Base-by-base conservation (phyloP, 1,140 invertebrate species). In the Platyscapa corneri region DNA sequence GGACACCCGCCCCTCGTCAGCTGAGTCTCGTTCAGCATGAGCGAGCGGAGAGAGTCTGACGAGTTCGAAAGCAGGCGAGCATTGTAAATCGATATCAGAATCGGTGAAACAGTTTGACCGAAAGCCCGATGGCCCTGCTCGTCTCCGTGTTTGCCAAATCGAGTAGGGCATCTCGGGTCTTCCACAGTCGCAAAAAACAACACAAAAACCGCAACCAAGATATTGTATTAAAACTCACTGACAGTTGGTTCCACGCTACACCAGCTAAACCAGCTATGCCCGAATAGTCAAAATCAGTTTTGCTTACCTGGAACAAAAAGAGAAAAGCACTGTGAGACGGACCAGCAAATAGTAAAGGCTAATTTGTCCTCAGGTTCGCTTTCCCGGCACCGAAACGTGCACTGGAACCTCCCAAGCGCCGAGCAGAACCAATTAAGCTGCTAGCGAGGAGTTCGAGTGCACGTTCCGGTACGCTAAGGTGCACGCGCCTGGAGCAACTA, bases 271-370 rank as follows among this genome's bases (percentile, higher is more conserved):
- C 6, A 7, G 42, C 6, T 46, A 7, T 56, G 2, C 16, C n/a
- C 1, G 23, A 34, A 32, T 0, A 8, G 3, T 7, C 39, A 27
- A 30, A 30, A 23, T 76, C 34, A 49, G 12, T 65, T 77, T 83
- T 32, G 60, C 75, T 84, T 84, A 84, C 82, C 82, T 84, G 82
- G 1, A 84, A 84, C 82, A 84, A 23, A 83, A 30, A 60, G 23
- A 56, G 8, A 83, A 76, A 76, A 39, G 3, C 1, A 5, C 37
- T 14, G 27, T 27, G 23, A 27, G 56, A 27, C 2, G 16, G 30
- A 77, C 75, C 16, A 18, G 39, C 42, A n/a, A 18, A 32, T 0
- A 23, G 1, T 5, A 74, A 34, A 16, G 0, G 30, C 64, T 7
- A 30, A 12, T 1, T 16, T 0, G 3, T 34, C 30, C n/a, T 18